Evolutionary conservation across 30 jellyfish, hydroid and myxozoan species (phyloP).

Genomic region (Morbakka virulenta): DNA sequence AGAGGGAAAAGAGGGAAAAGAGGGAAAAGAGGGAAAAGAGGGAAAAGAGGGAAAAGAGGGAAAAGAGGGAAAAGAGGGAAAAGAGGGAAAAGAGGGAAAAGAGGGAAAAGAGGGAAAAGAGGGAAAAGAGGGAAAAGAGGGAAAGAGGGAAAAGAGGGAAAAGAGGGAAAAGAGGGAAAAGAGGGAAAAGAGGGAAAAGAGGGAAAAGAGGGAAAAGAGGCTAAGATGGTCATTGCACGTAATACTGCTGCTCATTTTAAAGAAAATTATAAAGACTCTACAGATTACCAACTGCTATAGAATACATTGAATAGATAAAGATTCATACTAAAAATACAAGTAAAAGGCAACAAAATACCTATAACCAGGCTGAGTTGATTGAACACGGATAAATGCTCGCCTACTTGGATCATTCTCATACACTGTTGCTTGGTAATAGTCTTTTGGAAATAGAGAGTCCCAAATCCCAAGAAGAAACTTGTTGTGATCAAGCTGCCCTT

Average conservation of each 20-base stretch:
- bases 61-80: not conserved
- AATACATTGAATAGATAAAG: no score
- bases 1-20: not conserved
- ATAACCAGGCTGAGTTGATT: conserved; percentile 22
- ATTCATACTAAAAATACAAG: no score
- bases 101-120: not conserved
- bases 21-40: not conserved
- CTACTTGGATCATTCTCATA: conserved; percentile 44
- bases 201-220: not conserved
- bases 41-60: not conserved
- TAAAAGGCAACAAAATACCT: no score
- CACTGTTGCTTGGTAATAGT: conserved; percentile 25
- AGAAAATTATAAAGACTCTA: no score
- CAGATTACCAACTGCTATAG: no score
- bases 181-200: not conserved
- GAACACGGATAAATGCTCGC: conserved; percentile 19
- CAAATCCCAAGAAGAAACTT: conserved; percentile 63
- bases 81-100: not conserved
- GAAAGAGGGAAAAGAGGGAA: not conserved
- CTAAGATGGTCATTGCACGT: no score
- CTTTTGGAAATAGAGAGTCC: conserved; percentile 77
- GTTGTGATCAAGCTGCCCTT: conserved; percentile 74
- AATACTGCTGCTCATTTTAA: no score
- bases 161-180: not conserved
- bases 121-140: not conserved